Evolutionary conservation across 1,140 invertebrate species (phyloP), one percentile per base, ranked within the genome.

Genomic region (Gyrodactylus bullatarudis): DNA sequence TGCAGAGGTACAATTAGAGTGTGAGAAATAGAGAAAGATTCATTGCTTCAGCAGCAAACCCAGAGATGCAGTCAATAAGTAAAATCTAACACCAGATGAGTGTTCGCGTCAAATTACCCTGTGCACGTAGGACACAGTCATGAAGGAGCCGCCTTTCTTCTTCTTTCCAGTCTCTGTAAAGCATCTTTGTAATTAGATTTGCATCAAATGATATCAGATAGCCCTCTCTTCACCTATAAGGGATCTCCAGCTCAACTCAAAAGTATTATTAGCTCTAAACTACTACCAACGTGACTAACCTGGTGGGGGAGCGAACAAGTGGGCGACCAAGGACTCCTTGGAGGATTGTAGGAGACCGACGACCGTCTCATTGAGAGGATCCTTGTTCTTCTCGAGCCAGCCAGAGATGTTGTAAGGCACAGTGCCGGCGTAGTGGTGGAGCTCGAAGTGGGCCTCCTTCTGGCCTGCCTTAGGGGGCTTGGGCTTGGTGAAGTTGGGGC

Each of bases 351-450:
- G 90, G 79, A 93, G 88, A 78, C 94, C 90, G 77, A 96, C 91
- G 75, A 96, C 91, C 75, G 90, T 92, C 85, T 96, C 92, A 86
- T 96, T 97, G 81, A 97, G 84, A 77, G 93, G 93, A 84, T 97
- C 92, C 86, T 97, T 97, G 86, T 97, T 97, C 89, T 96, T 97
- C 82, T 97, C 92, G 79, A 97, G 85, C 92, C 92, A 97, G 77
- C 90, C 89, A 78, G 88, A 88, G 82, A 95, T 89, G 84, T 94
- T 96, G 86, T 96, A 96, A 74, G 90, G 87, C 81, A 95, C 92
- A 83, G 87, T 87, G 82, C 94, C 94, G 82, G 94, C 94, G 84
- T 98, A 99, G 84, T 98, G 94, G 78, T 88, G 88, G 82, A 98
- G 89, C 80, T 92, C 91, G 80, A 98, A 97, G 86, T 98, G 92